Evolutionary conservation across 2,888 invertebrate genomes (phyloP).

Genomic region (Bedellia somnulentella): DNA sequence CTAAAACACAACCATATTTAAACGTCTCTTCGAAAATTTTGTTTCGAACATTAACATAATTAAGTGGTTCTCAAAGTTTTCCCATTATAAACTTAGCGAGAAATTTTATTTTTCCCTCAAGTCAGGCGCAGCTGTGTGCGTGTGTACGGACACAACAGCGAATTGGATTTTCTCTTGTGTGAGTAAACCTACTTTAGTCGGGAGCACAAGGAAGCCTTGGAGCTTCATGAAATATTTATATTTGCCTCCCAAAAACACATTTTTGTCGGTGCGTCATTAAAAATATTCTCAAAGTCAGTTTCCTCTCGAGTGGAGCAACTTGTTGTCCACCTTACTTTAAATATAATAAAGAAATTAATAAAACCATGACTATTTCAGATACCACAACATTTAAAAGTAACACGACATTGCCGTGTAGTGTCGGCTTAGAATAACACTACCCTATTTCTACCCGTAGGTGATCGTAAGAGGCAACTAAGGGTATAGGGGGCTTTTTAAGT

Average conservation of each 20-base stretch:
- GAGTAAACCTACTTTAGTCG: constrained; percentile 57
- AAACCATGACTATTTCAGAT: too few relatives aligned
- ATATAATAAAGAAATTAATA: too few relatives aligned
- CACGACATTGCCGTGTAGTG: too few relatives aligned
- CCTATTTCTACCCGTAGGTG: too few relatives aligned
- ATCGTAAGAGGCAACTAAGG: too few relatives aligned
- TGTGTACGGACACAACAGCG: constrained; percentile 43
- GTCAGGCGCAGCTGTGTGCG: constrained; percentile 51
- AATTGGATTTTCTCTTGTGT: constrained; percentile 57
- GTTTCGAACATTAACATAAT: constrained; percentile 63
- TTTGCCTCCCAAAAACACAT: constrained; percentile 27
- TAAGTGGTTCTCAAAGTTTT: constrained; percentile 63
- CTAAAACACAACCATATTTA: constrained; percentile 51
- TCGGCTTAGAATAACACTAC: too few relatives aligned
- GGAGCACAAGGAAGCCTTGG: constrained; percentile 51
- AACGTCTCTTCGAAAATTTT: constrained; percentile 58
- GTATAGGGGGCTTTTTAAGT: too few relatives aligned
- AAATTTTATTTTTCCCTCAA: constrained; percentile 63
- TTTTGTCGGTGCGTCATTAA: too few relatives aligned
- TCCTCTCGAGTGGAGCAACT: too few relatives aligned
- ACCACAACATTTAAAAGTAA: too few relatives aligned
- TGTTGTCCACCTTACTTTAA: too few relatives aligned
- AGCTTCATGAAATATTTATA: constrained; percentile 53
- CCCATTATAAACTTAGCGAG: constrained; percentile 63
- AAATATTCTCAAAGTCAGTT: too few relatives aligned